Conservation (phyloP, 2,797 vertebrate genomes). For the Aythya fuligula region DNA sequence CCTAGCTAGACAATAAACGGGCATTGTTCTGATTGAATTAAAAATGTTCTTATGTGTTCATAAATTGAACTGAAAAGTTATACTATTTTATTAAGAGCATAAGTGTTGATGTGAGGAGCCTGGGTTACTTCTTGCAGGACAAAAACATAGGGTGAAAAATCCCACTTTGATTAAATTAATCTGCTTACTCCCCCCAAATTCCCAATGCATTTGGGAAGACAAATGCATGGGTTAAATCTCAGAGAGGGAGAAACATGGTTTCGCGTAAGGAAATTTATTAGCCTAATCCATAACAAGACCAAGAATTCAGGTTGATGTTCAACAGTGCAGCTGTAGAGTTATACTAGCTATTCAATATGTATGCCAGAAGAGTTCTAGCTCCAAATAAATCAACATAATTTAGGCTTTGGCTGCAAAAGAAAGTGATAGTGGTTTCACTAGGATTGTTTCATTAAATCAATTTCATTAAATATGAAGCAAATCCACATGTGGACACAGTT, state of each 20-base stretch:
- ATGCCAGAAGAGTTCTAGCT: neutral
- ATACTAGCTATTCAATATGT: neutral
- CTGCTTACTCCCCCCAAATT: neutral
- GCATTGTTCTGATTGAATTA: neutral
- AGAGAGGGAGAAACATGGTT: neutral
- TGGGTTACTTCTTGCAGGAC: neutral
- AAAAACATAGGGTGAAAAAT: neutral
- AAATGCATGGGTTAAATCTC: neutral
- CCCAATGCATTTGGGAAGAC: neutral
- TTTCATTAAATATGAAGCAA: slow-evolving; percentile 19
- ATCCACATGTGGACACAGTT: neutral
- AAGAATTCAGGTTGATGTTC: slow-evolving; percentile 15
- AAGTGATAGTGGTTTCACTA: neutral
- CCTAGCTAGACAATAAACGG: neutral
- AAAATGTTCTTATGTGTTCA: neutral
- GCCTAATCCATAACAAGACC: neutral
- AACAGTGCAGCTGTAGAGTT: slow-evolving; percentile 10
- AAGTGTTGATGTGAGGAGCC: neutral
- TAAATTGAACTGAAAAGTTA: neutral
- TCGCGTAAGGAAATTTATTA: neutral
- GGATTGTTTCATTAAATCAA: neutral
- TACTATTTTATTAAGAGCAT: neutral
- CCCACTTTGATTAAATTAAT: neutral
- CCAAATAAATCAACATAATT: slow-evolving; percentile 5
- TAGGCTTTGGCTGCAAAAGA: neutral